These are phyloP conservation scores for Machimus atricapillus DNA, from an alignment of 2,888 invertebrate genomes.

Conservation along the genomic window DNA sequence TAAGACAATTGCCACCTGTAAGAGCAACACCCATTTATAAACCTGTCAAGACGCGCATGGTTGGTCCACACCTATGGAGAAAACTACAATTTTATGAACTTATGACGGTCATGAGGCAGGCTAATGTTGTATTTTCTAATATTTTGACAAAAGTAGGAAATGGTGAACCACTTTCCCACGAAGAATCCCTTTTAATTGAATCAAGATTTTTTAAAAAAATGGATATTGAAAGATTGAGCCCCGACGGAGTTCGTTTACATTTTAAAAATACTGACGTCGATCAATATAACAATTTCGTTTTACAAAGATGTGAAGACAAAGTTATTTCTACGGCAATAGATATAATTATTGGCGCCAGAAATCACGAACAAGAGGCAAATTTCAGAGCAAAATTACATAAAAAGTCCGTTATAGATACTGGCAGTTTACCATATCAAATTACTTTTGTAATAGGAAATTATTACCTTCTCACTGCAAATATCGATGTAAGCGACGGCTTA, in stretches of 20 bases:
- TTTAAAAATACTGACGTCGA: not conserved
- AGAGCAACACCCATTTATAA: constrained; percentile 51
- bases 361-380: not conserved
- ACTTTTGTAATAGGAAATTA: not conserved
- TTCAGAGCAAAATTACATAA: not conserved
- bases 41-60: constrained; percentile 23
- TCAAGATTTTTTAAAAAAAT: not conserved
- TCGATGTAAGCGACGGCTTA: not conserved
- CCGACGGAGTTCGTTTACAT: not conserved
- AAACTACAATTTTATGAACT: constrained; percentile 23
- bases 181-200: not conserved
- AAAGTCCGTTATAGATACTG: not conserved
- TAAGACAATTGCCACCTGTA: constrained; percentile 50
- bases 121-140: not conserved
- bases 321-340: not conserved
- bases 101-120: not conserved
- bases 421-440: not conserved
- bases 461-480: not conserved
- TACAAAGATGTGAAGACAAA: not conserved
- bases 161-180: not conserved
- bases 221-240: not conserved
- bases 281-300: not conserved
- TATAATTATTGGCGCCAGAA: not conserved
- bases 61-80: constrained; percentile 21
- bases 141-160: not conserved